Conservation (phyloP, 1,140 invertebrate species). For the Heliconius melpomene region DNA sequence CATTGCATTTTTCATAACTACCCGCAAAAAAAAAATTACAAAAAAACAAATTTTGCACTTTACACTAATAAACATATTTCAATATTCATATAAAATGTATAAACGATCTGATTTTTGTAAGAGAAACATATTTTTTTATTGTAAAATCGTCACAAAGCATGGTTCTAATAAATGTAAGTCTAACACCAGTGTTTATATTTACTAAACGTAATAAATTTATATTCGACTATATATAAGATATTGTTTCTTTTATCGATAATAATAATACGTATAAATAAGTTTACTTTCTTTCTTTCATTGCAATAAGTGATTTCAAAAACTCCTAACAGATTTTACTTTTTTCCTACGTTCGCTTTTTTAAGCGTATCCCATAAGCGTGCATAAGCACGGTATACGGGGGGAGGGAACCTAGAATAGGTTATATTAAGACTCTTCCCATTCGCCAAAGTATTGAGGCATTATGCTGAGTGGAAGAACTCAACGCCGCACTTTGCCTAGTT, state of each 20-base stretch:
- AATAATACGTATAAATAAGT: too few species aligned
- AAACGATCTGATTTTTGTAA: conserved; percentile 44
- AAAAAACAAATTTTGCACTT: conserved; percentile 17
- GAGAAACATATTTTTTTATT: conserved; percentile 29
- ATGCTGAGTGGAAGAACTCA: too few species aligned
- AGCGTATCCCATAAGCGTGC: too few species aligned
- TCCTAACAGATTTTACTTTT: too few species aligned
- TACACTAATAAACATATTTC: neutral
- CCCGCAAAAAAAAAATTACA: conserved; percentile 1
- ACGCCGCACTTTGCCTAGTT: too few species aligned
- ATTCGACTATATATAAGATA: conserved; percentile 37
- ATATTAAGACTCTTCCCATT: too few species aligned
- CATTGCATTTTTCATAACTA: conserved; percentile 18
- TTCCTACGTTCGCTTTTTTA: too few species aligned
- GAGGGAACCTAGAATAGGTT: too few species aligned
- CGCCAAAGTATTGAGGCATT: too few species aligned
- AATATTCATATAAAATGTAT: conserved; percentile 21
- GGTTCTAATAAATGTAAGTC: conserved; percentile 56
- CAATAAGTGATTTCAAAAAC: too few species aligned
- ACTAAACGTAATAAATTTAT: conserved; percentile 72
- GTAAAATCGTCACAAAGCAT: conserved; percentile 63
- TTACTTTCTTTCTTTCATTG: too few species aligned
- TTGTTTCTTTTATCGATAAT: neutral
- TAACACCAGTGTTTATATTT: conserved; percentile 71
- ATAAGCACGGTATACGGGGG: too few species aligned